Percentiles rank a stretch among this genome's conserved stretches.
Evolutionary conservation across 2,888 invertebrate species (phyloP).

Genomic region (Ypsolopha scabrella): DNA sequence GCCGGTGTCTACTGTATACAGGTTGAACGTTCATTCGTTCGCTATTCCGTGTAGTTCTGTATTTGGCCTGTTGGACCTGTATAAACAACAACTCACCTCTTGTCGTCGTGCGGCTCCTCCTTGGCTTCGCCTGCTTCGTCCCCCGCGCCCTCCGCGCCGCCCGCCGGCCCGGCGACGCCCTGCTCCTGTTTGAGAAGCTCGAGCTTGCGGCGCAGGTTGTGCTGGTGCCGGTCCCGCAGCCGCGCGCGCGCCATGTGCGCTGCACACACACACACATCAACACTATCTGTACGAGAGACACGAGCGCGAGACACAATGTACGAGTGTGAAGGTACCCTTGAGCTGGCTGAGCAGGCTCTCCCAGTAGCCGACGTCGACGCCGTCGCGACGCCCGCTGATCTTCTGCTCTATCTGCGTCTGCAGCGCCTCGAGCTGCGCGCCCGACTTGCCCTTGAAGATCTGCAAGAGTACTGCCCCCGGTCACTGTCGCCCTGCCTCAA

Average conservation of each 20-base stretch:
- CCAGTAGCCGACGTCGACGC: conserved; percentile 98
- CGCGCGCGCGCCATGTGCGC: conserved; percentile 95
- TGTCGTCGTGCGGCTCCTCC: conserved; percentile 8
- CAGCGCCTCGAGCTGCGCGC: conserved; percentile 85
- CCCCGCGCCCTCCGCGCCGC: conserved; percentile 14
- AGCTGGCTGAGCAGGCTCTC: conserved; percentile 95
- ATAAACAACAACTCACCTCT: background rate
- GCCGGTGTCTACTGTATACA: too few relatives aligned
- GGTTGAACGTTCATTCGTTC: too few relatives aligned
- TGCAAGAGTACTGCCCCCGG: too few relatives aligned
- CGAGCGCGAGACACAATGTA: too few relatives aligned
- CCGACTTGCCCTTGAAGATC: conserved; percentile 95
- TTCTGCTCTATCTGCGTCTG: conserved; percentile 89
- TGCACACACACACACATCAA: conserved; percentile 20
- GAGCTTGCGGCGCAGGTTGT: conserved; percentile 88
- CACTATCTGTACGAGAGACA: background rate
- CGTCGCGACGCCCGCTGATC: conserved; percentile 85
- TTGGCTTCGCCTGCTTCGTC: conserved; percentile 13
- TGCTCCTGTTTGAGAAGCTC: conserved; percentile 90
- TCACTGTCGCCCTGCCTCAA: too few relatives aligned
- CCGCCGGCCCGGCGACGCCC: conserved; percentile 36
- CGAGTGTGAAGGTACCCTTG: conserved; percentile 71
- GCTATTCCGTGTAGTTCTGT: too few relatives aligned
- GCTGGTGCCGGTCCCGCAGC: conserved; percentile 92
- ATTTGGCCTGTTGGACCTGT: too few relatives aligned